These are phyloP conservation scores for Metacarcinus magister DNA, from an alignment of 2,888 invertebrate species.

Conservation along the genomic window DNA sequence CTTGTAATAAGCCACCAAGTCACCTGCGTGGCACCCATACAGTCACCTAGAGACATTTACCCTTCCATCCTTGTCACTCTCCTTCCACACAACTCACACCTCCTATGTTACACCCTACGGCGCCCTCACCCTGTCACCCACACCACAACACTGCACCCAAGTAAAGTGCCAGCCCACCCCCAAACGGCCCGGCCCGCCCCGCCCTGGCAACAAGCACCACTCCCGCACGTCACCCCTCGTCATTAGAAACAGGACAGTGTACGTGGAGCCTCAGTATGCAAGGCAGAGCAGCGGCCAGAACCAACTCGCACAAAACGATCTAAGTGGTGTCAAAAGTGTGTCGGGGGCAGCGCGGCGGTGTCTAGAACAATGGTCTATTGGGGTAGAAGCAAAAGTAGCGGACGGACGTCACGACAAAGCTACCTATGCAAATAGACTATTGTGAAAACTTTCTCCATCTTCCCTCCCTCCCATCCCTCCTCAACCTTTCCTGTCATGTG, in stretches of 20 bases:
- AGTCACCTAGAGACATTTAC: not conserved
- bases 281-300: not conserved
- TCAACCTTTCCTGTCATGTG: not conserved
- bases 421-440: constrained; percentile 26
- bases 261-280: not conserved
- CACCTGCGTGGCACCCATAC: not conserved
- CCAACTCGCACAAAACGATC: not conserved
- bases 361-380: not conserved
- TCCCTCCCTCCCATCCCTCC: not conserved
- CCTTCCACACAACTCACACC: not conserved
- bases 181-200: not conserved
- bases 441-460: not conserved
- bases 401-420: not conserved
- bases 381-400: not conserved
- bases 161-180: too few relatives aligned
- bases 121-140: not conserved
- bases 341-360: not conserved
- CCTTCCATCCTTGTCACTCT: not conserved
- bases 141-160: not conserved
- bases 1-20: not conserved
- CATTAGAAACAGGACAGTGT: not conserved
- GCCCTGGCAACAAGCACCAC: not conserved
- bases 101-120: not conserved
- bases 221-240: constrained; percentile 22
- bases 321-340: not conserved